phyloP scores from a whole-genome alignment of 2,888 invertebrate species.

The Tortrix viridana region DNA sequence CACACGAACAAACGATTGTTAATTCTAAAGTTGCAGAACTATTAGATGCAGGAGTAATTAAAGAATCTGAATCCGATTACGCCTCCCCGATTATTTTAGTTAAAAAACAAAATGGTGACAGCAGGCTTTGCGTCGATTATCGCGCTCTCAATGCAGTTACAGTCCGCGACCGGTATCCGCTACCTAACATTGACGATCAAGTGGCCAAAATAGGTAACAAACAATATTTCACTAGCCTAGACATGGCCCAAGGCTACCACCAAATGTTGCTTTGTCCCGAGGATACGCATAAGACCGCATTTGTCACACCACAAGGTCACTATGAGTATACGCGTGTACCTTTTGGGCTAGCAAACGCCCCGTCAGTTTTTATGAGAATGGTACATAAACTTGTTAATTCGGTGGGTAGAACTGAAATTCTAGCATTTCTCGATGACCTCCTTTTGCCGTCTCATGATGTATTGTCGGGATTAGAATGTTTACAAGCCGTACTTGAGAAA shows the following conservation, averaged over 20 bases:
- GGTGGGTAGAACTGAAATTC: not conserved
- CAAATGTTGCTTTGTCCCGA: constrained; percentile 32
- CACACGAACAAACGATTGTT: constrained; percentile 35
- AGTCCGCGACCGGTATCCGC: constrained; percentile 44
- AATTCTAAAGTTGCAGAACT: constrained; percentile 41
- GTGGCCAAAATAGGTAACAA: constrained; percentile 43
- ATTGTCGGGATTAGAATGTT: not conserved
- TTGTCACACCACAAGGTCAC: constrained; percentile 24
- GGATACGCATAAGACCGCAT: constrained; percentile 21
- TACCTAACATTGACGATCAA: constrained; percentile 47
- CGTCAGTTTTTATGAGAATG: no score
- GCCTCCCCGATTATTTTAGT: constrained; percentile 7
- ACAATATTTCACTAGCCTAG: constrained; percentile 8
- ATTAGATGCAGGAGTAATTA: constrained; percentile 27
- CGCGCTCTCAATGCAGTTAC: constrained; percentile 37
- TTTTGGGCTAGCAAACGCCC: not conserved
- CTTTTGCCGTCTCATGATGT: constrained; percentile 37
- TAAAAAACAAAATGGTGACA: constrained; percentile 13
- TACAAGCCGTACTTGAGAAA: no score
- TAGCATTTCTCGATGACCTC: constrained; percentile 40
- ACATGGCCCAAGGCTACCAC: constrained; percentile 41
- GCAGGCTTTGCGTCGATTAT: constrained; percentile 12
- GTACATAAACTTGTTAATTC: no score
- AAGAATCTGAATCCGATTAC: constrained; percentile 4
- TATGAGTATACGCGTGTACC: constrained; percentile 21